Evolutionary conservation across 2,888 invertebrate species (phyloP).

Genomic region (Drosophila setosimentum): DNA sequence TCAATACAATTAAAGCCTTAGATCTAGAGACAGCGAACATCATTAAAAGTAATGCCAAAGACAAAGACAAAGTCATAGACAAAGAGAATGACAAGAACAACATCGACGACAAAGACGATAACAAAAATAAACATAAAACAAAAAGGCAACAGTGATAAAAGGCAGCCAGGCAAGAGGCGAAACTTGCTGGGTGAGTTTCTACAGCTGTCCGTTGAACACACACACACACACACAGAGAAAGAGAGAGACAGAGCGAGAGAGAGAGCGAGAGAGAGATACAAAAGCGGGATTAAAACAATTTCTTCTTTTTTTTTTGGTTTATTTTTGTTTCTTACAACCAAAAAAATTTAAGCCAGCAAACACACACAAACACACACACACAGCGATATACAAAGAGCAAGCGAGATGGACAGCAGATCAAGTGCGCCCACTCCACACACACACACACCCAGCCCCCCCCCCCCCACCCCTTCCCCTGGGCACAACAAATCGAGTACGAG

Average conservation of each 20-base stretch:
- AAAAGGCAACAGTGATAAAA: slow-evolving; percentile 53
- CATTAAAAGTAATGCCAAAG: slow-evolving; percentile 63
- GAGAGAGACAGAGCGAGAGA: not conserved
- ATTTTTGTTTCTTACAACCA: slow-evolving; percentile 58
- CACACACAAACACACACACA: slow-evolving; percentile 14
- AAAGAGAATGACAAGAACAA: slow-evolving; percentile 27
- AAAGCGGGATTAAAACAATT: slow-evolving; percentile 74
- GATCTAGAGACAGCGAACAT: slow-evolving; percentile 57
- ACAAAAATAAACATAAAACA: slow-evolving; percentile 74
- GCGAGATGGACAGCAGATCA: slow-evolving; percentile 22
- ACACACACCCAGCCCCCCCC: no score
- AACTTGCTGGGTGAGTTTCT: slow-evolving; percentile 45
- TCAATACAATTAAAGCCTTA: slow-evolving; percentile 78
- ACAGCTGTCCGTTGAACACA: slow-evolving; percentile 34
- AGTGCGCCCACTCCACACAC: slow-evolving; percentile 23
- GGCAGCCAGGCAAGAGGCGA: slow-evolving; percentile 39
- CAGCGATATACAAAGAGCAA: not conserved
- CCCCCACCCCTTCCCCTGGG: accelerated
- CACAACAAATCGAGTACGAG: slow-evolving; percentile 39
- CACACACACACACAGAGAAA: not conserved
- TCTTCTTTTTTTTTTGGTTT: slow-evolving; percentile 25
- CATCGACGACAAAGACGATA: slow-evolving; percentile 36
- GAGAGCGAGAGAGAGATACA: slow-evolving; percentile 27
- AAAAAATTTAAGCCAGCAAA: slow-evolving; percentile 70
- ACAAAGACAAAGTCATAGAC: slow-evolving; percentile 25